Base-by-base conservation (phyloP, 2,797 vertebrate species). In the Hephaestus fuliginosus region DNA sequence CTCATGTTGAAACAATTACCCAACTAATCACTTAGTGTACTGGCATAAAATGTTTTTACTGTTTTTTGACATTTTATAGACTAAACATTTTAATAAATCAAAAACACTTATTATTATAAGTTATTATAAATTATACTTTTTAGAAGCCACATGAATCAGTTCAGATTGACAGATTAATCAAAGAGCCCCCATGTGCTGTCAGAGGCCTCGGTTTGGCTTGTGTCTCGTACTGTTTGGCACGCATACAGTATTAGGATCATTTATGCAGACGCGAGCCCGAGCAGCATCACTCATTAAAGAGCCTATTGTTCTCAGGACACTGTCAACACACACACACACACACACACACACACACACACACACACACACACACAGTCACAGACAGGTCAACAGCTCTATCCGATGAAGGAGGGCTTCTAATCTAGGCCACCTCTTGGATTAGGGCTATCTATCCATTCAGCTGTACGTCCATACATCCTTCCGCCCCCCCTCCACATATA, bases 241-340 rank as follows among this genome's bases (percentile, higher is more conserved):
- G 78, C 55, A 90, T 90, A 91, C 86, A 92, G 90, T 88, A 93
- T 94, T 93, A 92, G 80, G 88, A 91, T 94, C 87, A 93, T 90
- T 81, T 44, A 85, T 91, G 86, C 92, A 82, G 83, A 88, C 81
- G 30, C 39, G 3, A 82, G 88, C 76, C 80, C 56, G 66, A 74
- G 30, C 69, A 62, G 86, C 86, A 83, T 75, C 82, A 44, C 79
- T 91, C 87, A 94, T 96, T 95, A 94, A 85, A 88, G 86, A 83
- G 67, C 57, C 90, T 83, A 92, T 95, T 96, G 95, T 95, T 95
- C 90, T 86, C 66, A 22, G 49, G 13, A 62, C 61, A 67, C 76
- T 57, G 49, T 75, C 41, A 13, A 67, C 62, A 69, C 62, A 52
- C 64, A 48, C 48, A 12, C 65, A 48, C 71, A 43, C 48, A 57